A percentile compares a stretch with the other conserved stretches of the same genome.
Conservation (phyloP, 2,888 invertebrate genomes). For the Eucriotettix oculatus region DNA sequence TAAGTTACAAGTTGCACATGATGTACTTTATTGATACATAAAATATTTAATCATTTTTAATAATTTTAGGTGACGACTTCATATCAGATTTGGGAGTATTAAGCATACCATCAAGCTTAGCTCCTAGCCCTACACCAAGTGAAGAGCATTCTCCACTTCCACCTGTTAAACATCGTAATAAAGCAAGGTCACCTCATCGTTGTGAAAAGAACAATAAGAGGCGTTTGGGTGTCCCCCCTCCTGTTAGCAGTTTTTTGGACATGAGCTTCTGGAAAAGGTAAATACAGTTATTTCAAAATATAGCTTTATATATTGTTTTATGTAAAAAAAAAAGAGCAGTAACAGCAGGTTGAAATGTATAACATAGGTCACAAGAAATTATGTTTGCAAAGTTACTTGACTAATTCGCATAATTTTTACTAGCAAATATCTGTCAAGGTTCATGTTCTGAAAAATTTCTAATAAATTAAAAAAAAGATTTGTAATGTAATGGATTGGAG, state of each 20-base stretch:
- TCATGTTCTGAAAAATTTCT: not conserved
- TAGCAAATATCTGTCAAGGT: not conserved
- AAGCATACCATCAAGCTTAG: constrained; percentile 27
- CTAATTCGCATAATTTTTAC: too few relatives aligned
- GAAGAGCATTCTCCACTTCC: constrained; percentile 21
- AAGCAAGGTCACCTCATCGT: constrained; percentile 5
- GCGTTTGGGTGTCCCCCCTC: constrained; percentile 12
- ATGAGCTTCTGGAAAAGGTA: constrained; percentile 51
- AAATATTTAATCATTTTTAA: not conserved
- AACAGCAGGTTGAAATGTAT: too few relatives aligned
- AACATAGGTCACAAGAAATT: too few relatives aligned
- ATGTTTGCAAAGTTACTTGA: not conserved
- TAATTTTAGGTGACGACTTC: constrained; percentile 25
- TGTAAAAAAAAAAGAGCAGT: too few relatives aligned
- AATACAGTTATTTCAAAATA: constrained; percentile 8
- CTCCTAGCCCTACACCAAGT: constrained; percentile 32
- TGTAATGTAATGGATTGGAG: too few relatives aligned
- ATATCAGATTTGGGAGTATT: constrained; percentile 23
- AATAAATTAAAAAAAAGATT: too few relatives aligned
- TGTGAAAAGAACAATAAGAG: constrained; percentile 8
- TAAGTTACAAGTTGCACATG: not conserved
- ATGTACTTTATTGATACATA: not conserved
- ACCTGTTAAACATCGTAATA: constrained; percentile 6
- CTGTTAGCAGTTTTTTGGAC: constrained; percentile 41
- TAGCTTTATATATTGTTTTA: too few relatives aligned